Conservation (phyloP, 2,113 vertebrate species). For the Dipodomys spectabilis region DNA sequence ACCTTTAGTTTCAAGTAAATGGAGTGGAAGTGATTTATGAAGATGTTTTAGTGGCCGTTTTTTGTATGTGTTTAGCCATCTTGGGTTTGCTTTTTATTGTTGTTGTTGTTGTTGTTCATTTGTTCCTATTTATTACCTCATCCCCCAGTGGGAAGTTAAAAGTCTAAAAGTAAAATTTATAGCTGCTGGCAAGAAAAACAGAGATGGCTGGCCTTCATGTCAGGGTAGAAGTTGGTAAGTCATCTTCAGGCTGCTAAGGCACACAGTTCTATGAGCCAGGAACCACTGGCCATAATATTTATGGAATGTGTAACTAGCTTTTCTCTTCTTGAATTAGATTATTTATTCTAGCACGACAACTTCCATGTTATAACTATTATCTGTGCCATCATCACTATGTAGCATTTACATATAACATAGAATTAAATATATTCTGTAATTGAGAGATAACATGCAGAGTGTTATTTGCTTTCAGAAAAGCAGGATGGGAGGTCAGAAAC, state of each 20-base stretch:
- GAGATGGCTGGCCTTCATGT: neutral
- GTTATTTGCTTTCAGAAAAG: conserved; percentile 26
- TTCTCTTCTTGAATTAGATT: neutral
- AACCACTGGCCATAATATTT: neutral
- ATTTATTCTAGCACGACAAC: neutral
- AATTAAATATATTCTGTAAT: conserved; percentile 40
- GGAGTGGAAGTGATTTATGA: neutral
- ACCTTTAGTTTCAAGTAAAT: neutral
- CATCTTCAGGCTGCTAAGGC: neutral
- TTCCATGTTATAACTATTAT: neutral
- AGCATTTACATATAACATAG: neutral
- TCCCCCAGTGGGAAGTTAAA: neutral
- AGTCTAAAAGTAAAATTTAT: neutral
- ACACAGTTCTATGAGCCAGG: neutral
- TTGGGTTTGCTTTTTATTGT: neutral
- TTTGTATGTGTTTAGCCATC: neutral
- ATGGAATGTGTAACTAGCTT: neutral
- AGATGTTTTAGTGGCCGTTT: neutral
- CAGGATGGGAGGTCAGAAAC: neutral
- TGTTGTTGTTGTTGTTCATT: neutral
- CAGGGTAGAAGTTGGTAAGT: neutral
- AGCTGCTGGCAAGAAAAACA: neutral
- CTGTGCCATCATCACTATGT: neutral
- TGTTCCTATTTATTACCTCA: neutral
- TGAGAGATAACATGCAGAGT: neutral